These are phyloP conservation scores for Shargacucullia verbasci DNA, from an alignment of 2,888 invertebrate genomes.

Conservation along the genomic window DNA sequence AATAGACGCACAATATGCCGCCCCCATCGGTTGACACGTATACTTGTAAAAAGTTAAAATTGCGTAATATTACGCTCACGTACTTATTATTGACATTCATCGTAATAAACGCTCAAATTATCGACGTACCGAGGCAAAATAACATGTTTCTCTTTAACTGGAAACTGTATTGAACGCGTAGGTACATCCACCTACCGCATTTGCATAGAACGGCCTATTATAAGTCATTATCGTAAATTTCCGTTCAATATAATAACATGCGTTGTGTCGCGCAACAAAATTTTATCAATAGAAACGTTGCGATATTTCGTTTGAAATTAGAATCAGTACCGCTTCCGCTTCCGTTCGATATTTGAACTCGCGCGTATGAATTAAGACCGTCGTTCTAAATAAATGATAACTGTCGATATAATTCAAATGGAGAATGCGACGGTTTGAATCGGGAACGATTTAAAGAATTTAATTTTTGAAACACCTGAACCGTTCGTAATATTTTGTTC, in stretches of 20 bases:
- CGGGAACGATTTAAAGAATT: slow-evolving; percentile 37
- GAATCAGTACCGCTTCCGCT: slow-evolving; percentile 88
- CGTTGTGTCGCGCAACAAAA: slow-evolving; percentile 77
- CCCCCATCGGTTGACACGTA: slow-evolving; percentile 73
- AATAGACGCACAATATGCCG: slow-evolving; percentile 73
- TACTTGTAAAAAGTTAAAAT: slow-evolving; percentile 80
- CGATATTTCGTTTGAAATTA: slow-evolving; percentile 87
- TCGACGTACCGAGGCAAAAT: slow-evolving; percentile 43
- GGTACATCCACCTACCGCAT: slow-evolving; percentile 59
- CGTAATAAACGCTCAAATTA: slow-evolving; percentile 59
- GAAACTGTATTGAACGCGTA: slow-evolving; percentile 37
- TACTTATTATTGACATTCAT: slow-evolving; percentile 63
- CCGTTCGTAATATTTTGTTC: slow-evolving; percentile 54
- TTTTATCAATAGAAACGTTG: slow-evolving; percentile 87
- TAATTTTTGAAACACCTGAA: slow-evolving; percentile 63
- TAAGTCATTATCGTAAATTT: slow-evolving; percentile 84
- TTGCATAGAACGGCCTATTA: slow-evolving; percentile 75
- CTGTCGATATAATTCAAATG: slow-evolving; percentile 63
- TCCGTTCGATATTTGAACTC: slow-evolving; percentile 87
- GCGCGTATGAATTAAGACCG: slow-evolving; percentile 83
- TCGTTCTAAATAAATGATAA: slow-evolving; percentile 78
- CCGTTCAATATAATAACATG: slow-evolving; percentile 85
- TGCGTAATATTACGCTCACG: slow-evolving; percentile 64
- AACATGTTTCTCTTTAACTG: slow-evolving; percentile 49
- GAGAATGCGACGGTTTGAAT: slow-evolving; percentile 38